Evolutionary conservation across 2,797 vertebrate genomes (phyloP), one percentile per base, ranked within the genome.

Genomic region (Crenichthys baileyi): DNA sequence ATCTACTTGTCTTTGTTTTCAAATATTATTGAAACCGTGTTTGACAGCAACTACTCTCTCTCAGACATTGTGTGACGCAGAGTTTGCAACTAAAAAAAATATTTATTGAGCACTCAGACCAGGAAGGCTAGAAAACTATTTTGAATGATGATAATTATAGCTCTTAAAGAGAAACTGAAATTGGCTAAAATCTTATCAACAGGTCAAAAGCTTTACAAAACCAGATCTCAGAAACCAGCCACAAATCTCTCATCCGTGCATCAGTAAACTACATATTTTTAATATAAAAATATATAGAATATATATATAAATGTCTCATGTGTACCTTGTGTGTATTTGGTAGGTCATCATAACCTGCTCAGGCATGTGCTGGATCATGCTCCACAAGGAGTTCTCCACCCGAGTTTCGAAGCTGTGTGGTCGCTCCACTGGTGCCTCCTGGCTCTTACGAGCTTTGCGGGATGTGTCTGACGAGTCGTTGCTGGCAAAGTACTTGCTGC

Each of bases 301-400:
- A n/a, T n/a, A n/a, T n/a, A n/a, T 41, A 24, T 13, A 24, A 41
- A 41, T 36, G 61, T 39, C 58, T 36, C n/a, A 48, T 7, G 7
- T 70, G 72, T 95, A 98, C 97, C 97, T 97, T 92, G 94, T 87
- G 12, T 93, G 96, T 31, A 98, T 93, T 94, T 97, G 97, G 89
- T 97, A 97, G 0, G 95, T 97, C 97, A 97, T 97, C 89, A 97
- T 95, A 84, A 97, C 83, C 13, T 1, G 78, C 56, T 97, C 94
- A 0, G 96, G 94, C 0, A 93, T 96, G 72, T 89, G 93, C 81
- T 96, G 94, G 90, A 97, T 96, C 94, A 95, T 94, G 89, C 51
- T 92, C 96, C 97, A 97, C 73, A 96, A 82, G 0, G 95, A 92
- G 83, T 91, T 92, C 82, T 95, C 94, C 51, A 85, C 94, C 1